Base-by-base conservation (phyloP, 2,888 invertebrate species). In the Sminthurinus aureus region DNA sequence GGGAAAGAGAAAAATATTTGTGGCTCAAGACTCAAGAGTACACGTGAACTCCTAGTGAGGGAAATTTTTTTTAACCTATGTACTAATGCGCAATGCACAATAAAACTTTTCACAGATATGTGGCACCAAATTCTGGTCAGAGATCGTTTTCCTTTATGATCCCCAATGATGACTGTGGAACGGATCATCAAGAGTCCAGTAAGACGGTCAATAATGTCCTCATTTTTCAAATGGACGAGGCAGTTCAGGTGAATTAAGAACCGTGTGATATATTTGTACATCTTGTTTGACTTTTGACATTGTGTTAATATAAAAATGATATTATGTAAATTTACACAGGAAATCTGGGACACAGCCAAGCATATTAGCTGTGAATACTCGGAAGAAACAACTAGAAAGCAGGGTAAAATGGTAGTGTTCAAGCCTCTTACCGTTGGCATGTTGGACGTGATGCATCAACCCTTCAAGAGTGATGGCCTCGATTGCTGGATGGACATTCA, bases 401-500 rank as follows among this genome's bases (percentile, higher is more conserved):
- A 85, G 69, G 87, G 87, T 66, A 88, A 88, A 84, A 88, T 86
- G 84, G 88, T 89, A 2, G 86, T 88, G 85, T 91, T 93, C 87
- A 93, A 92, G 88, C 94, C 94, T 0, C 93, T 94, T 88, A 93
- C 93, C 89, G 94, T 91, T 15, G 94, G 94, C 86, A 94, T 94
- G 93, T 90, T 94, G 38, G 94, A 94, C 88, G 93, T 94, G 0
- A 92, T 94, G 1, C 93, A 93, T 0, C 93, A 94, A 0, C 93
- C 93, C 26, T 89, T 90, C 38, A 93, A 93, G 0, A 92, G 92
- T 18, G 86, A 86, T 18, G 92, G 93, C 0, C 92, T 94, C 0
- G 93, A 94, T 88, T 94, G 94, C 90, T 95, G 94, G 94, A 94
- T 95, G 94, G 94, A 94, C 87, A 94, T 94, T 84, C 94, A 94